Percentiles rank a stretch among this genome's conserved stretches.
phyloP scores from a whole-genome alignment of 2,113 vertebrate genomes.

The Geococcyx californianus region DNA sequence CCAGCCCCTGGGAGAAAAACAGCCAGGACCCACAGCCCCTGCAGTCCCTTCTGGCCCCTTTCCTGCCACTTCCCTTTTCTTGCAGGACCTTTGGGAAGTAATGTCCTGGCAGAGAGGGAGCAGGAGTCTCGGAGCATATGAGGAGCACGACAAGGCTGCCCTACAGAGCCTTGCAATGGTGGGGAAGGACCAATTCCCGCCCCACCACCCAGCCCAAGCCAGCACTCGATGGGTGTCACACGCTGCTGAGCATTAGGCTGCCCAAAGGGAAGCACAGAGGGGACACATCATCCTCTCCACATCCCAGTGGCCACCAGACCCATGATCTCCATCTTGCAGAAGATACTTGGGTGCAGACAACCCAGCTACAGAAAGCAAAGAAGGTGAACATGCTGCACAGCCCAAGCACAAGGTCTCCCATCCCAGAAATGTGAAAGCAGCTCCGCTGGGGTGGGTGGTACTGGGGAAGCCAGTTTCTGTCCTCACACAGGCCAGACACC shows the following conservation, averaged over 20 bases:
- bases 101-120: not conserved
- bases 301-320: not conserved
- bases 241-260: not conserved
- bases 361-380: not conserved
- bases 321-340: not conserved
- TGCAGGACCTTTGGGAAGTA: not conserved
- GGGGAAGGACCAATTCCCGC: not conserved
- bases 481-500: not conserved
- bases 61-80: not conserved
- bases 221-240: not conserved
- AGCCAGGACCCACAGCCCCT: not conserved
- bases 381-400: not conserved
- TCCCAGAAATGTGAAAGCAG: not conserved
- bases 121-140: not conserved
- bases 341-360: not conserved
- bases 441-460: not conserved
- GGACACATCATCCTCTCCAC: not conserved
- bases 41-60: not conserved
- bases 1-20: not conserved
- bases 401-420: not conserved
- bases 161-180: fast-evolving
- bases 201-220: not conserved
- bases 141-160: not conserved
- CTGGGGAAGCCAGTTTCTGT: not conserved
- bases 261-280: not conserved